These are phyloP conservation scores for Saccopteryx leptura DNA, from an alignment of 2,113 vertebrate species.

Conservation along the genomic window DNA sequence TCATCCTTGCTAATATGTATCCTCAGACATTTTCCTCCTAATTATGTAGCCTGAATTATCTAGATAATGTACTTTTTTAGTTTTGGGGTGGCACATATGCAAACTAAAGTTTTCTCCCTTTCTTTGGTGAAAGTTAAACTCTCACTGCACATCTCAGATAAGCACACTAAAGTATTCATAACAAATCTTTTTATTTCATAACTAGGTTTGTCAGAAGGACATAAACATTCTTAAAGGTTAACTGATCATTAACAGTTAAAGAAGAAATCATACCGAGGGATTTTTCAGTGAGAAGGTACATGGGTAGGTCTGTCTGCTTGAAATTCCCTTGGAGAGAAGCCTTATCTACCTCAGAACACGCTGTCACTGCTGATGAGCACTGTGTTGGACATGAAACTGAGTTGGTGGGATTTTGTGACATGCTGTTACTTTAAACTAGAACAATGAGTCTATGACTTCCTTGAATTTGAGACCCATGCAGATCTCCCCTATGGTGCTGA, in stretches of 20 bases:
- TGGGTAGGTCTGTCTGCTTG: background rate
- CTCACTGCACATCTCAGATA: background rate
- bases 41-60: background rate
- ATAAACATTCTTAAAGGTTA: background rate
- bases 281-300: background rate
- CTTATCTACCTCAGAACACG: background rate
- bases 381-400: background rate
- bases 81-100: background rate
- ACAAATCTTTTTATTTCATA: slow-evolving; percentile 6
- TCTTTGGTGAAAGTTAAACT: slow-evolving; percentile 2
- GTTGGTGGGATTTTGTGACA: background rate
- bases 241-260: slow-evolving; percentile 15
- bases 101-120: background rate
- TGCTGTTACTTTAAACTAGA: background rate
- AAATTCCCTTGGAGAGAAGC: background rate
- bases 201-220: background rate
- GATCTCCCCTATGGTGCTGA: background rate
- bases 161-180: background rate
- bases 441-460: background rate
- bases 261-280: background rate
- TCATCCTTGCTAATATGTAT: background rate
- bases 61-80: background rate
- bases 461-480: background rate
- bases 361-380: background rate
- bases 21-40: background rate